Conservation (phyloP, 2,797 vertebrate genomes). For the Eulemur albifrons region DNA sequence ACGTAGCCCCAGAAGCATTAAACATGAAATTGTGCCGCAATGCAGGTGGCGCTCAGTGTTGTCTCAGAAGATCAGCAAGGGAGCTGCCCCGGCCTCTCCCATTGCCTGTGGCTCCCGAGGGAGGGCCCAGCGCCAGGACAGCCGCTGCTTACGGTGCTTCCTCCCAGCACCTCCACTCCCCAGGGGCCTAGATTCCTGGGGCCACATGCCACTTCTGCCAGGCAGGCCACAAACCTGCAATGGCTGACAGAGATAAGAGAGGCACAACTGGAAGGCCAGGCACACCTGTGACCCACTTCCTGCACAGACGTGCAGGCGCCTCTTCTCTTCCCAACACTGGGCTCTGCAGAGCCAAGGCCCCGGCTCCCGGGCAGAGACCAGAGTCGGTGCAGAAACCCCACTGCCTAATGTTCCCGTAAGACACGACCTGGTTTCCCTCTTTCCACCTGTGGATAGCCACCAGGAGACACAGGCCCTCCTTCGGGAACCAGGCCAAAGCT, state of each 20-base stretch:
- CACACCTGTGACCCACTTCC: background rate
- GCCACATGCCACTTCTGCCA: background rate
- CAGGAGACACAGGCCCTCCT: background rate
- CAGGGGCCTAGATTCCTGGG: background rate
- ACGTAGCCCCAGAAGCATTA: accelerated
- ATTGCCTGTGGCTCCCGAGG: background rate
- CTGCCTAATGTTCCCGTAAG: background rate
- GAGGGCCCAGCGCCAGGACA: background rate
- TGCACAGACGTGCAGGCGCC: background rate
- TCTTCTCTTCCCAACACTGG: background rate
- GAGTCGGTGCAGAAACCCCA: background rate
- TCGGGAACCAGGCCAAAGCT: accelerated
- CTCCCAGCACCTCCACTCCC: background rate
- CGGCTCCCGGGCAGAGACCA: accelerated
- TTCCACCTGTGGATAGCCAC: background rate
- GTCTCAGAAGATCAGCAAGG: background rate
- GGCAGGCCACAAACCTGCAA: background rate
- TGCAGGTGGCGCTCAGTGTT: accelerated
- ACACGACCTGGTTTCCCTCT: background rate
- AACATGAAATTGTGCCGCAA: background rate
- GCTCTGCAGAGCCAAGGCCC: background rate
- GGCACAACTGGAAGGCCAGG: background rate
- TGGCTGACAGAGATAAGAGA: background rate
- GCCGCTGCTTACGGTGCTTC: background rate
- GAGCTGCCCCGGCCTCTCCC: background rate